Evolutionary conservation across 2,113 vertebrate genomes (phyloP), one percentile per base, ranked within the genome.

Genomic region (Muntiacus muntjak): DNA sequence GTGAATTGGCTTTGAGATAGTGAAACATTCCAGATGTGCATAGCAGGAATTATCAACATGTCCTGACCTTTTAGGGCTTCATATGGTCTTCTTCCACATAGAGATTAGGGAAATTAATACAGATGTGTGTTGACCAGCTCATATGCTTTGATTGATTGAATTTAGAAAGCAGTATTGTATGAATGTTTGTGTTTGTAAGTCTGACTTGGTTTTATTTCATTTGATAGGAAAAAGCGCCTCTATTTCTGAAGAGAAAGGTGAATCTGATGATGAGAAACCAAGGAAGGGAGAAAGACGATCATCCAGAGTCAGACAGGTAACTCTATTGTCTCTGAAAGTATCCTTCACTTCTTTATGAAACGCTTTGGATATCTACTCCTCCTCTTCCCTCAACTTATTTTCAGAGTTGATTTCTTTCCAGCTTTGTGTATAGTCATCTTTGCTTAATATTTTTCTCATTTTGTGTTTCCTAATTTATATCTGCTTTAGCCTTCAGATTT

Each of bases 201-300:
- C 28, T 97, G 89, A 97, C 16, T 84, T 97, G 50, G 67, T 91
- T 98, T 89, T 94, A 26, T 96, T 84, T 89, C 36, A 58, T 94
- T 98, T 94, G 40, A 74, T 94, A 98, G 98, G 98, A 95, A 98
- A 98, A 97, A 85, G 98, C 58, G 96, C 96, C n/a, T 95, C 97
- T 84, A 0, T 98, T 89, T 98, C 98, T 78, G 98, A 98, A 96
- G 98, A 99, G 40, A 98, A 98, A 93, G 98, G 97, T 50, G 98
- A 98, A 87, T 98, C 98, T 50, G 98, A 99, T 30, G 98, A 98
- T 90, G 98, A 98, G n/a, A 97, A 98, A 58, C 96, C 98, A 21
- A 97, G 98, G 50, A 98, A 98, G 91, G 98, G 97, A 85, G 98
- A 98, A 95, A 98, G 98, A 58, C 97, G 98, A 57, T 98, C 98